Evolutionary conservation across 2,888 invertebrate species (phyloP), one percentile per base, ranked within the genome.

Genomic region (Hymenopus coronatus): DNA sequence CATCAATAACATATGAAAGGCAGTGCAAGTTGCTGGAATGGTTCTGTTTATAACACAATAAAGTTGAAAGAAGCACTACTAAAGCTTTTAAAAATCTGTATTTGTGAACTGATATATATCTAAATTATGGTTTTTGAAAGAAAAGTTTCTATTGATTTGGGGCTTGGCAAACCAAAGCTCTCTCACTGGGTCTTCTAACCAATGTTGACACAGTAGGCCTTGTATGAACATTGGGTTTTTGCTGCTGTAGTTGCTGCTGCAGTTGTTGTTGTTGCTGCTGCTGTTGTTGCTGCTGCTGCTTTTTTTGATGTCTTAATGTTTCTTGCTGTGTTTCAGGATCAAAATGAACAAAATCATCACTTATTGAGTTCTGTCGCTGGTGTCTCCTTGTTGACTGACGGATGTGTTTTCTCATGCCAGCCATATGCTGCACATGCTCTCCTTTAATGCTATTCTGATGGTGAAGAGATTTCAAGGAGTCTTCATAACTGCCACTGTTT

Each of bases 401-500:
- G 15, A 70, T 33, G 6, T 83, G 25, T 7, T 85, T 27, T 33
- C 82, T 85, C 70, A 28, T 84, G 28, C 81, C 46, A 82, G 81
- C 28, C 27, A 54, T 83, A 33, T 87, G 89, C 15, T 87, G 89
- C 30, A 33, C 33, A 27, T 33, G 85, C 28, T 82, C 83, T 54
- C 88, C 28, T 15, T n/a, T 81, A 30, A 84, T 40, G 28, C 28
- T 70, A 9, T 88, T 88, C 28, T 88, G 90, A 93, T 95, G 93
- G 92, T 95, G 93, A 92, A 95, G 92, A 1, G 96, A 96, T 92
- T 97, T 97, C 83, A 97, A 93, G 0, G 97, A 97, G 92, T 97
- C 97, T 93, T 97, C 97, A 92, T 97, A 97, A 92, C 97, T 97
- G 93, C 96, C 96, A 91, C 95, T 96, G 93, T 14, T n/a, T 28